Evolutionary conservation across 37 sponge, comb jelly and placozoan genomes (phyloP).

Genomic region (Dysidea cf. avara): DNA sequence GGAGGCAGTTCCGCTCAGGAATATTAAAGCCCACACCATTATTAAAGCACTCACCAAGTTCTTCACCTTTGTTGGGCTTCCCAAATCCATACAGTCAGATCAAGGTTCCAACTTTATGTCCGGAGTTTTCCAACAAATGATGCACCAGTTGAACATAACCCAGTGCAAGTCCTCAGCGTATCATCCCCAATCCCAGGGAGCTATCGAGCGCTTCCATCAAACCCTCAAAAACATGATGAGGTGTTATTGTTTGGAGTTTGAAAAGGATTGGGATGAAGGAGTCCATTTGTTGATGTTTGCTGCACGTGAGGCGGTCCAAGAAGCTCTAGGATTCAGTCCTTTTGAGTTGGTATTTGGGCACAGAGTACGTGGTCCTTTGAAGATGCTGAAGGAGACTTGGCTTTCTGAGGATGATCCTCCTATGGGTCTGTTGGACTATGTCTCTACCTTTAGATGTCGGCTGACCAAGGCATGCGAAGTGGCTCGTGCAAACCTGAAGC

Average conservation of each 20-base stretch:
- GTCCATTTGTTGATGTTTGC: conserved; percentile 48
- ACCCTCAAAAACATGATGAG: conserved; percentile 47
- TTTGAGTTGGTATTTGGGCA: conserved; percentile 49
- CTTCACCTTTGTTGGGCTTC: too few species aligned
- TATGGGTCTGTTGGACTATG: conserved; percentile 38
- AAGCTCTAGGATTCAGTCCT: conserved; percentile 35
- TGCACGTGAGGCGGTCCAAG: conserved; percentile 49
- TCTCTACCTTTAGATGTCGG: conserved; percentile 16
- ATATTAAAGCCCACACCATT: too few species aligned
- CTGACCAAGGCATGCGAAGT: conserved; percentile 10
- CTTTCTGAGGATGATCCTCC: not conserved
- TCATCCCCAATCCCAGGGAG: too few species aligned
- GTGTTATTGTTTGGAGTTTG: not conserved
- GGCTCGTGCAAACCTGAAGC: conserved; percentile 15
- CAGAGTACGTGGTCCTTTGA: conserved; percentile 43
- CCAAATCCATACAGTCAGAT: too few species aligned
- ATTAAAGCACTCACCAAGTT: too few species aligned
- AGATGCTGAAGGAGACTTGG: conserved; percentile 50
- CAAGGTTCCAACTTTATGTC: too few species aligned
- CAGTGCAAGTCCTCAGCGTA: too few species aligned
- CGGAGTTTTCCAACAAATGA: too few species aligned
- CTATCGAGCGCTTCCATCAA: conserved; percentile 37
- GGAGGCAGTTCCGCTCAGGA: too few species aligned
- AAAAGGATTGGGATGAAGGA: conserved; percentile 33
- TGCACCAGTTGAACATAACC: too few species aligned